Conservation (phyloP, 2,888 invertebrate genomes). For the Encarsia formosa region DNA sequence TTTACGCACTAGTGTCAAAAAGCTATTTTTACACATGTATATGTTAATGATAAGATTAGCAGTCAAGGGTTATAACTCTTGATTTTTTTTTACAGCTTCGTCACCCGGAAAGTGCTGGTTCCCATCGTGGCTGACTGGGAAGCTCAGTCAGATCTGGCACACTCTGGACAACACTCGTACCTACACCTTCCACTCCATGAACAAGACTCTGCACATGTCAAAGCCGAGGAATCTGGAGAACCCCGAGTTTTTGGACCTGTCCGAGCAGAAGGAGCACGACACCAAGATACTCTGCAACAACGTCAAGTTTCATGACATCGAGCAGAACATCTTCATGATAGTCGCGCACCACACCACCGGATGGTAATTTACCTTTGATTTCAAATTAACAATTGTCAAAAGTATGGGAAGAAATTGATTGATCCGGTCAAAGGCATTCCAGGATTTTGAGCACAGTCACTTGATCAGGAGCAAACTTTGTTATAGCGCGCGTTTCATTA, state of each 20-base stretch:
- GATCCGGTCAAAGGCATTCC: too few relatives aligned
- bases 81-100: slow-evolving; percentile 57
- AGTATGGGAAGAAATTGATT: too few relatives aligned
- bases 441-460: too few relatives aligned
- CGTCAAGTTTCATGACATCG: slow-evolving; percentile 43
- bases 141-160: slow-evolving; percentile 66
- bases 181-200: slow-evolving; percentile 80
- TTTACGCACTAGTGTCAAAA: too few relatives aligned
- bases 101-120: slow-evolving; percentile 77
- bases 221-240: slow-evolving; percentile 47
- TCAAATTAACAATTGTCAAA: too few relatives aligned
- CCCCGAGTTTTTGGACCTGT: slow-evolving; percentile 41
- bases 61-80: too few relatives aligned
- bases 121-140: slow-evolving; percentile 81
- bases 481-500: too few relatives aligned
- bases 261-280: slow-evolving; percentile 46
- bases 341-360: slow-evolving; percentile 71
- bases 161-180: slow-evolving; percentile 81
- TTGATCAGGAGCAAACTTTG: too few relatives aligned
- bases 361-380: slow-evolving; percentile 65
- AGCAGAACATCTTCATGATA: slow-evolving; percentile 58
- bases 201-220: slow-evolving; percentile 69
- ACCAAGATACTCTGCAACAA: slow-evolving; percentile 48
- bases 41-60: too few relatives aligned
- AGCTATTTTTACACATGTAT: too few relatives aligned